These are phyloP conservation scores for Nasonia longicornis DNA, from an alignment of 1,140 invertebrate genomes.

Conservation along the genomic window DNA sequence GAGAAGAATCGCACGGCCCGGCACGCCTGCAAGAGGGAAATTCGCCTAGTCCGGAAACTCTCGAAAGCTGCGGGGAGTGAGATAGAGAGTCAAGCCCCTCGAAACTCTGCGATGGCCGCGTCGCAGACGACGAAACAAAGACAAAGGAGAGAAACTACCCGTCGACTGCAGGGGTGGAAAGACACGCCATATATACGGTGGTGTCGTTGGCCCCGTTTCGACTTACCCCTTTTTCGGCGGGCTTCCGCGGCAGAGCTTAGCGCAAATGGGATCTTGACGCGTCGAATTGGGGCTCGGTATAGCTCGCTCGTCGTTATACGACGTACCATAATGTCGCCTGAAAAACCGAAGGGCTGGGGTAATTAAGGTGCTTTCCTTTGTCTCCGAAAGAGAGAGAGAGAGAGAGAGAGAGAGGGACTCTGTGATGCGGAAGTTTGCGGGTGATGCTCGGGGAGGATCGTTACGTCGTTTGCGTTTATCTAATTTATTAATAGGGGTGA, in stretches of 20 bases:
- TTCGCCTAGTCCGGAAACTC: not conserved
- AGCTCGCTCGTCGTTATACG: too few relatives aligned
- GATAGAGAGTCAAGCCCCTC: slow-evolving; percentile 1
- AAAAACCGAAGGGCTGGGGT: not conserved
- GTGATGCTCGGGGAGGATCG: too few relatives aligned
- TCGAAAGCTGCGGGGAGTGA: not conserved
- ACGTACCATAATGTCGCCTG: too few relatives aligned
- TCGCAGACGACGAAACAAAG: slow-evolving; percentile 37
- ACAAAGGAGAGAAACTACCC: slow-evolving; percentile 7
- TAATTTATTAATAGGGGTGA: too few relatives aligned
- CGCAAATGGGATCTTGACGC: slow-evolving; percentile 44
- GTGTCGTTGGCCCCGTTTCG: slow-evolving; percentile 40
- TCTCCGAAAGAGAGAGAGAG: not conserved
- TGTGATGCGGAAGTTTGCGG: too few relatives aligned
- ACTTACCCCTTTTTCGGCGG: slow-evolving; percentile 14
- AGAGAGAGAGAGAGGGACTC: too few relatives aligned
- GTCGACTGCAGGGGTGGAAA: not conserved
- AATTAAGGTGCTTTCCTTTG: slow-evolving; percentile 11
- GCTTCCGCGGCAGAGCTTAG: slow-evolving; percentile 22
- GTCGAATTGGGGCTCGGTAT: not conserved
- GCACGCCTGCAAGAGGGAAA: not conserved
- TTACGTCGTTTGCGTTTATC: too few relatives aligned
- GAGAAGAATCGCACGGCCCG: not conserved
- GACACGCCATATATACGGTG: not conserved
- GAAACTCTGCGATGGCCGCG: slow-evolving; percentile 26